These are phyloP conservation scores for Bubalus kerabau DNA, from an alignment of 2,113 vertebrate genomes.

Conservation along the genomic window DNA sequence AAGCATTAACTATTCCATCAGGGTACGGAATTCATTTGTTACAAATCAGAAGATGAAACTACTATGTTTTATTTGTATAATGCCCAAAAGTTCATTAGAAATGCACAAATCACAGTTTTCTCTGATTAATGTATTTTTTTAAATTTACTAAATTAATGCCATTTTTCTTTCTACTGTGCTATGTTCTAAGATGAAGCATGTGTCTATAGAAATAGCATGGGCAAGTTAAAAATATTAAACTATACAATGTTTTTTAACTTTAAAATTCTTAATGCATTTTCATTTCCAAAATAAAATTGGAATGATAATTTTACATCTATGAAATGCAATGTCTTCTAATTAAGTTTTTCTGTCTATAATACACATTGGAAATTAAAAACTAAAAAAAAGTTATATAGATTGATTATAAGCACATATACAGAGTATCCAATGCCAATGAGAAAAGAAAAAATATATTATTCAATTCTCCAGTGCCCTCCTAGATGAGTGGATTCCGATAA, in stretches of 20 bases:
- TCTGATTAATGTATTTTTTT: constrained; percentile 13
- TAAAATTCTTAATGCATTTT: not conserved
- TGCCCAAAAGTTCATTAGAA: constrained; percentile 22
- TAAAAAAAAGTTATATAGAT: not conserved
- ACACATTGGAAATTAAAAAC: not conserved
- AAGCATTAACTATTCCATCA: not conserved
- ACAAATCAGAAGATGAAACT: not conserved
- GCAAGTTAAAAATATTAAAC: not conserved
- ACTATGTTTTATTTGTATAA: constrained; percentile 36
- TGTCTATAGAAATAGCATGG: not conserved
- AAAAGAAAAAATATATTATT: not conserved
- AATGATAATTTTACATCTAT: not conserved
- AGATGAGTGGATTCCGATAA: not conserved
- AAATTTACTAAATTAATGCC: constrained; percentile 24
- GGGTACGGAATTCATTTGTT: constrained; percentile 22
- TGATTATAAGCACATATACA: not conserved
- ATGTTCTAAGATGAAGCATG: constrained; percentile 11
- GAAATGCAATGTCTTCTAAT: not conserved
- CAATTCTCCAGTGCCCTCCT: not conserved
- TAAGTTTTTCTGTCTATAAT: not conserved
- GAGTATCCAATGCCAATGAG: not conserved
- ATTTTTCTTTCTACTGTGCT: not conserved
- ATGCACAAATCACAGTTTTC: not conserved
- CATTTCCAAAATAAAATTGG: constrained; percentile 35
- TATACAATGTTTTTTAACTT: not conserved